phyloP scores from a whole-genome alignment of 2,113 vertebrate species.

The Todiramphus saurophagus region DNA sequence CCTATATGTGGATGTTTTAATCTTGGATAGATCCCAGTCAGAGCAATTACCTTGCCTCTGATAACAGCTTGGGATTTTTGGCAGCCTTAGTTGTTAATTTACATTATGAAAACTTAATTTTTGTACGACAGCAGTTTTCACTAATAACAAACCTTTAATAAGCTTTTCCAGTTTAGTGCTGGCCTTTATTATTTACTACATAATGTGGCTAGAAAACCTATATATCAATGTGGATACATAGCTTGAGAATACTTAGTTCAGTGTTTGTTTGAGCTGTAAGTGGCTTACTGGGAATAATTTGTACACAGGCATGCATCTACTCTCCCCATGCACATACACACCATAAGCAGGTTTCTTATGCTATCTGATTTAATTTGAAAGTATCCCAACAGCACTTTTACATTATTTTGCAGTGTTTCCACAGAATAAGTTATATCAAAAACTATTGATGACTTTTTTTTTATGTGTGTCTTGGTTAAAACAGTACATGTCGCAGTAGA shows the following conservation, averaged over 20 bases:
- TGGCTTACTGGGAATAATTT: slow-evolving; percentile 28
- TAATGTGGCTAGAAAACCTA: slow-evolving; percentile 20
- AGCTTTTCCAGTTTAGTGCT: slow-evolving; percentile 24
- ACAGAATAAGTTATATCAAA: slow-evolving; percentile 3
- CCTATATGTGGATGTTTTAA: background rate
- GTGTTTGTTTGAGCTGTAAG: slow-evolving; percentile 52
- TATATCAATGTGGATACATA: slow-evolving; percentile 4
- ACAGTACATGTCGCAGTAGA: background rate
- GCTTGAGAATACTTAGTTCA: slow-evolving; percentile 44
- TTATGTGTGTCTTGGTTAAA: slow-evolving; percentile 37
- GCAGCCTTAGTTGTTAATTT: slow-evolving; percentile 9
- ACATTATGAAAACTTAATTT: slow-evolving; percentile 25
- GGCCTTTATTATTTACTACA: background rate
- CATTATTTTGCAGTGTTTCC: slow-evolving; percentile 38
- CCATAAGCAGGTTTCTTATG: slow-evolving; percentile 12
- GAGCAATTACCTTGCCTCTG: background rate
- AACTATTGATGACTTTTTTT: slow-evolving; percentile 56
- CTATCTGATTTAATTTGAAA: slow-evolving; percentile 48
- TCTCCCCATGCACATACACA: background rate
- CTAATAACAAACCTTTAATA: slow-evolving; percentile 34
- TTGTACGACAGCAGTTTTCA: background rate
- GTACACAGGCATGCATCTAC: background rate
- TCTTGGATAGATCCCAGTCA: background rate
- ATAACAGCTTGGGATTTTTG: slow-evolving; percentile 16
- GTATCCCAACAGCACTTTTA: background rate